Evolutionary conservation across 2,888 invertebrate species (phyloP), one percentile per base, ranked within the genome.

Genomic region (Zaprionus bogoriensis): DNA sequence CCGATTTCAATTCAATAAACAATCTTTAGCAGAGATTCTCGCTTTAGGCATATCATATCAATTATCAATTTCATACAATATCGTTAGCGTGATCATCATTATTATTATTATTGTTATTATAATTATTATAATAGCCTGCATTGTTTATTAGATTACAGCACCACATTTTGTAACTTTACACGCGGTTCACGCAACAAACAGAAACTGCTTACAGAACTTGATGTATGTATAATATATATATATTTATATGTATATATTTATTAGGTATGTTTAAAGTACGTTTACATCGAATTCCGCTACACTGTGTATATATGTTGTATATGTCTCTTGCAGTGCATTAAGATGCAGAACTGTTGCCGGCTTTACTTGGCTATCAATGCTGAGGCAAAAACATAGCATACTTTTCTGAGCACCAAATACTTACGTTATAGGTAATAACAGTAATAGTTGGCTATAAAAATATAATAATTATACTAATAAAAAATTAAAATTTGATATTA

Each of bases 141-240:
- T 63, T 60, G 44, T 68, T 67, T 67, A 70, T 71, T 77, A 67
- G 75, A 74, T 82, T 77, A 87, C 88, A 87, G 88, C 87, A 87
- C 87, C 87, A 87, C 85, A 74, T 67, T 65, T 71, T 65, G 53
- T 81, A 62, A 80, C 69, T 72, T 84, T 87, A 87, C 83, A 81
- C 74, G 71, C 65, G 57, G 72, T 55, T 65, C 38, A 60, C 47
- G 71, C 76, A 63, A 68, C 68, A 63, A 66, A 74, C 74, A 63
- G 44, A 61, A 65, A 76, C 62, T 65, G 62, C 60, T 55, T 68
- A 64, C 32, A 62, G 74, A 71, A 69, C 55, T 60, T 64, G 46
- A 39, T 60, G 57, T 59, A 62, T 39, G 28, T 57, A 45, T 45
- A 25, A 14, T 55, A 10, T 55, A 30, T 58, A 53, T 62, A 44